These are phyloP conservation scores for Euspilapteryx auroguttella DNA, from an alignment of 2,888 invertebrate genomes.

Conservation along the genomic window DNA sequence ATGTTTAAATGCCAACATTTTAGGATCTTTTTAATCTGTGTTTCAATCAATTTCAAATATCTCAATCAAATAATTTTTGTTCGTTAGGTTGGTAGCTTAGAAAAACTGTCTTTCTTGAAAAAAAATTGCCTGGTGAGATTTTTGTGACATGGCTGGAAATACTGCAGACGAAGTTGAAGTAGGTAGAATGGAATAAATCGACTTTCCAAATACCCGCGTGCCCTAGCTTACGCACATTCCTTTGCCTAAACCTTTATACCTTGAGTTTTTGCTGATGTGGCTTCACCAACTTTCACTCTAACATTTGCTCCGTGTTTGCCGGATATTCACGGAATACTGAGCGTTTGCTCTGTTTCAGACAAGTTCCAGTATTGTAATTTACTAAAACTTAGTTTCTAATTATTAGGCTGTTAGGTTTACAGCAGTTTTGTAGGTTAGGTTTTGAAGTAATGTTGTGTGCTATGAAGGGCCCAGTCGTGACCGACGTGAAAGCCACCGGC, in stretches of 20 bases:
- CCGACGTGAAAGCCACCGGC: constrained; percentile 42
- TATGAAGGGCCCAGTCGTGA: constrained; percentile 43
- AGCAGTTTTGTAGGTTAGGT: constrained; percentile 50
- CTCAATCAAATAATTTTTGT: background rate
- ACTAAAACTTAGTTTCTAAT: too few species aligned
- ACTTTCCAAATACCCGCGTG: constrained; percentile 16
- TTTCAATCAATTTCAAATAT: too few species aligned
- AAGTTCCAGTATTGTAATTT: too few species aligned
- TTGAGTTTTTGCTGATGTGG: constrained; percentile 51
- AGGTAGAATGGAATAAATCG: constrained; percentile 21
- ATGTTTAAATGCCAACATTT: too few species aligned
- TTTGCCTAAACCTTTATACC: too few species aligned
- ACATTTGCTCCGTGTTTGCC: constrained; percentile 32
- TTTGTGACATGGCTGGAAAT: constrained; percentile 65
- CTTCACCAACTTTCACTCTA: constrained; percentile 46
- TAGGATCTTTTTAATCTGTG: too few species aligned
- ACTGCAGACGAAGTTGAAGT: constrained; percentile 64
- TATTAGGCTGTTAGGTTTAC: too few species aligned
- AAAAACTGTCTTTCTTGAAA: constrained; percentile 22
- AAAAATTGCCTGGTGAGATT: constrained; percentile 38
- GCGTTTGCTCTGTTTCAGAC: background rate
- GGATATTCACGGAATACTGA: constrained; percentile 12
- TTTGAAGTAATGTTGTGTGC: constrained; percentile 34
- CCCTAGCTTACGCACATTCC: too few species aligned
- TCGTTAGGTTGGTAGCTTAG: constrained; percentile 21